Conservation (phyloP, 2,113 vertebrate species). For the Nematolebias whitei region DNA sequence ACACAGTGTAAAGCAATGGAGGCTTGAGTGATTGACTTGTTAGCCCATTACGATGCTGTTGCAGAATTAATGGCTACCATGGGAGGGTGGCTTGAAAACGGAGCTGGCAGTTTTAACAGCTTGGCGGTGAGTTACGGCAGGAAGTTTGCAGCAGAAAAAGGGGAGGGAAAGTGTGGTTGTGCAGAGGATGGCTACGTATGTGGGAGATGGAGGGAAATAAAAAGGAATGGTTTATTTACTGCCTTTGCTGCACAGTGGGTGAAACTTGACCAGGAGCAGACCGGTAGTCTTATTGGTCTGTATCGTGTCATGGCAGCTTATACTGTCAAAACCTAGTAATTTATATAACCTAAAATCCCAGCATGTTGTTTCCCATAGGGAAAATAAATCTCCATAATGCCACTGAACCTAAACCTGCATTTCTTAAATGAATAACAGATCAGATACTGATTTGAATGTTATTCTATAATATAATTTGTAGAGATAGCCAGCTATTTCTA, state of each 20-base stretch:
- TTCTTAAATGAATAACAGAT: slow-evolving; percentile 48
- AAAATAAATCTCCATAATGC: slow-evolving; percentile 49
- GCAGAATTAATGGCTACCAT: slow-evolving; percentile 89
- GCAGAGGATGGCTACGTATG: slow-evolving; percentile 21
- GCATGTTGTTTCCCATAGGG: slow-evolving; percentile 53
- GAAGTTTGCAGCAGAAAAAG: slow-evolving; percentile 80
- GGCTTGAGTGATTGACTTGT: slow-evolving; percentile 85
- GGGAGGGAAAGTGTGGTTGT: slow-evolving; percentile 40
- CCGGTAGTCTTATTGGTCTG: slow-evolving; percentile 58
- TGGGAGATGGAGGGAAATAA: slow-evolving; percentile 27
- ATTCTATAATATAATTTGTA: slow-evolving; percentile 4
- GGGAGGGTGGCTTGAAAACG: slow-evolving; percentile 81
- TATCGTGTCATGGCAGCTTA: slow-evolving; percentile 57
- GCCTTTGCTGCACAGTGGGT: slow-evolving; percentile 47
- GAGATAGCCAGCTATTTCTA: slow-evolving; percentile 27
- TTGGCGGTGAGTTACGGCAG: slow-evolving; percentile 84
- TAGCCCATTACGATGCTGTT: slow-evolving; percentile 88
- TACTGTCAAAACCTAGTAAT: slow-evolving; percentile 56
- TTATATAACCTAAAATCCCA: slow-evolving; percentile 56
- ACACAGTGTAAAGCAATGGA: slow-evolving; percentile 88
- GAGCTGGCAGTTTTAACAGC: slow-evolving; percentile 87
- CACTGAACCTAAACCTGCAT: slow-evolving; percentile 49
- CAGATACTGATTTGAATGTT: slow-evolving; percentile 6
- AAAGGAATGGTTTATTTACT: slow-evolving; percentile 38
- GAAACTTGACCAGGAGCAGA: slow-evolving; percentile 73